Evolutionary conservation across 2,113 vertebrate genomes (phyloP), one percentile per base, ranked within the genome.

Genomic region (Pomatostomus ruficeps): DNA sequence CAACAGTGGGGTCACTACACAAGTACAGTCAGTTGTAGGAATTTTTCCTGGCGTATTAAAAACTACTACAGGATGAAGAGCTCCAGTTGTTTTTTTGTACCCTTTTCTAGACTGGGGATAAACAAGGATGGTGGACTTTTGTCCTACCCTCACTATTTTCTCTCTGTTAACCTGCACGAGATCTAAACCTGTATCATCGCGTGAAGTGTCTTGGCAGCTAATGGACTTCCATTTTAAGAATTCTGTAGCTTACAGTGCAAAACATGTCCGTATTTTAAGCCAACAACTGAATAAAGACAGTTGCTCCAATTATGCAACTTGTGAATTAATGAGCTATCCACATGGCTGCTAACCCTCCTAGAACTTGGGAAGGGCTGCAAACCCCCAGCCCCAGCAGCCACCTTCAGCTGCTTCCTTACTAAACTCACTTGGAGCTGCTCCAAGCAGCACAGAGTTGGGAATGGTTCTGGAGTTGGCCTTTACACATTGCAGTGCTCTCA

Each of bases 161-260:
- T 31, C 24, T 74, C 48, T 54, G 38, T 20, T 65, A 91, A 91
- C 76, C 45, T 3, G 8, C n/a, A 24, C 1, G 19, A 91, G n/a
- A 77, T 16, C 48, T 55, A 58, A 87, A 89, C 57, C n/a, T 81
- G 22, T 26, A 46, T 11, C 57, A 43, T 6, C 0, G 0, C 14
- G 19, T 57, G 42, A 86, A 80, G 28, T 8, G 11, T 55, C 70
- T 23, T 62, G 77, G 51, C 61, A 94, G 48, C 48, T 54, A 33
- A 8, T 26, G 11, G 55, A 71, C 75, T 94, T 71, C 52, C 77
- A 51, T 33, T 81, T 87, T 24, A 80, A 92, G 68, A 80, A 66
- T 42, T 58, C 33, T 28, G 46, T 14, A 78, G 35, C 46, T 95
- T 65, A 45, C 23, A 72, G 58, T 36, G n/a, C 66, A 82, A 82